phyloP scores from a whole-genome alignment of 2,797 vertebrate genomes.

The Danionella dracula region DNA sequence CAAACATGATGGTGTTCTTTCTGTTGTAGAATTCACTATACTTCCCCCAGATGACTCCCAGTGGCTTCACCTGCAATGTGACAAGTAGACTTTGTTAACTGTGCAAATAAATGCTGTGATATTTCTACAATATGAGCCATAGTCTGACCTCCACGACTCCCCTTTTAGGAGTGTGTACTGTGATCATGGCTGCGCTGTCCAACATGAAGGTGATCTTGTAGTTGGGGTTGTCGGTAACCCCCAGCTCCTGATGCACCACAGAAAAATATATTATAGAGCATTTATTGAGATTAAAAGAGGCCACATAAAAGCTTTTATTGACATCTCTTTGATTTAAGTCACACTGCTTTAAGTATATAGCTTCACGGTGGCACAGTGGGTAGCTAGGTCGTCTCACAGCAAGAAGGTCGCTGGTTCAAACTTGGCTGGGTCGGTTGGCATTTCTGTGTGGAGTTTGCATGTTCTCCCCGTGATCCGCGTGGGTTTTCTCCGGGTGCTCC shows the following conservation, averaged over 20 bases:
- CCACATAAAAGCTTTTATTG: no score
- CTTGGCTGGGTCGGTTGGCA: no score
- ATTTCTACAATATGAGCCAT: neutral
- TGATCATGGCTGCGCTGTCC: slow-evolving; percentile 99
- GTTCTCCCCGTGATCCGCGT: no score
- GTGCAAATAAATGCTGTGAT: neutral
- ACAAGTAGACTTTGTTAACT: neutral
- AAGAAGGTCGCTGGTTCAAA: no score
- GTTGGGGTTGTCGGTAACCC: slow-evolving; percentile 92
- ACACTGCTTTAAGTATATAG: no score
- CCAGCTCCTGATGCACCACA: slow-evolving; percentile 77
- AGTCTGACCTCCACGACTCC: slow-evolving; percentile 88
- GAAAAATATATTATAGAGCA: neutral
- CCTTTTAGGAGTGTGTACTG: slow-evolving; percentile 93
- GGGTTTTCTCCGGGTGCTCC: no score
- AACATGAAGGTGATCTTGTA: slow-evolving; percentile 99
- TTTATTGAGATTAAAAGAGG: neutral
- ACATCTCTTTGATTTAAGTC: no score
- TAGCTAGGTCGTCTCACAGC: no score
- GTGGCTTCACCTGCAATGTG: slow-evolving; percentile 84
- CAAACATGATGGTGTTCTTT: slow-evolving; percentile 99
- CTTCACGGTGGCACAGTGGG: no score
- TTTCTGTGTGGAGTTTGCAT: no score
- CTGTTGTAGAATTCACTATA: slow-evolving; percentile 92
- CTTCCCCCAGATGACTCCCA: slow-evolving; percentile 98